These are phyloP conservation scores for Lucinisca nassula DNA, from an alignment of 2,888 invertebrate genomes.

Conservation along the genomic window DNA sequence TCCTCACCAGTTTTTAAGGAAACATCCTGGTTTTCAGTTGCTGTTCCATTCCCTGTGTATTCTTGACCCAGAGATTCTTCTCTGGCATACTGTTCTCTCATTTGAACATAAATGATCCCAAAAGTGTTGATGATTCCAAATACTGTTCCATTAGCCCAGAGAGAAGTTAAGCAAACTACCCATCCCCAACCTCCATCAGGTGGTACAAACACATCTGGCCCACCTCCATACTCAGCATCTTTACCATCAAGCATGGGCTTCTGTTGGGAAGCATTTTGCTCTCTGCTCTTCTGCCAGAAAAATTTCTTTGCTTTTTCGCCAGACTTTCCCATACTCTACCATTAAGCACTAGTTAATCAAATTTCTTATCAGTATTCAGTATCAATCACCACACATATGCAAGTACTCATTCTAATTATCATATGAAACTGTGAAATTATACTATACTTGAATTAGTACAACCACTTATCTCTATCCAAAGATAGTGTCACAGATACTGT, in stretches of 20 bases:
- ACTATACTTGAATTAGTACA: conserved; percentile 12
- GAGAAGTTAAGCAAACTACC: conserved; percentile 94
- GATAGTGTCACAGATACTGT: background rate
- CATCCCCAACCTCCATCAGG: conserved; percentile 94
- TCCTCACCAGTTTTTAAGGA: conserved; percentile 94
- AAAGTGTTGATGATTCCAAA: conserved; percentile 97
- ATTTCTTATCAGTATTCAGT: too few relatives aligned
- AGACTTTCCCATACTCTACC: conserved; percentile 55
- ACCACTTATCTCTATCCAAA: background rate
- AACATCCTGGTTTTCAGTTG: conserved; percentile 90
- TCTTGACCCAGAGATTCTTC: background rate
- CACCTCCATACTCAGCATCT: conserved; percentile 39
- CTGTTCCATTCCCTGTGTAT: background rate
- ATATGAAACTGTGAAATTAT: too few relatives aligned
- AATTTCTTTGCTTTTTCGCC: conserved; percentile 34
- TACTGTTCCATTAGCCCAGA: conserved; percentile 96
- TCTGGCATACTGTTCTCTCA: conserved; percentile 90
- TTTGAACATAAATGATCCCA: conserved; percentile 92
- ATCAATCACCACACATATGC: too few relatives aligned
- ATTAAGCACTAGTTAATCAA: too few relatives aligned
- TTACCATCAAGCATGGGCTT: conserved; percentile 29
- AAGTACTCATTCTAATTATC: too few relatives aligned
- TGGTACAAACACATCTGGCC: conserved; percentile 61
- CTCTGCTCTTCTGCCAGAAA: conserved; percentile 39
- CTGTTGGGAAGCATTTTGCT: background rate